phyloP scores from a whole-genome alignment of 2,113 vertebrate genomes.

The Panthera leo region DNA sequence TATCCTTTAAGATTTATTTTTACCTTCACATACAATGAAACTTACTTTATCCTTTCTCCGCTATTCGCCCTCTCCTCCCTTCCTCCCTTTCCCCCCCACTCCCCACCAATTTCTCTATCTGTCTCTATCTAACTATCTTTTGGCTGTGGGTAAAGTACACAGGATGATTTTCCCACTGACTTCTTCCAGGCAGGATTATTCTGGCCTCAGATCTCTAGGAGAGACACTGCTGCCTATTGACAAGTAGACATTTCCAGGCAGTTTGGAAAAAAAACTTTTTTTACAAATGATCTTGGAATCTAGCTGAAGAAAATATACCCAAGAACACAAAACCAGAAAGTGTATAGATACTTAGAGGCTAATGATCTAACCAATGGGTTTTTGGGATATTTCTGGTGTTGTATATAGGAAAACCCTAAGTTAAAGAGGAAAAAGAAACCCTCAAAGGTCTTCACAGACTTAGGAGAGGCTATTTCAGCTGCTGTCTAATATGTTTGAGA shows the following conservation, averaged over 20 bases:
- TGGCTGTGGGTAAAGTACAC: neutral
- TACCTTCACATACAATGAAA: neutral
- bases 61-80: neutral
- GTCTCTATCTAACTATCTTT: neutral
- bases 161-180: neutral
- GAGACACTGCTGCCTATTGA: neutral
- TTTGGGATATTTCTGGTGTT: neutral
- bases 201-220: neutral
- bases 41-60: neutral
- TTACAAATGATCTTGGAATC: neutral
- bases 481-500: neutral
- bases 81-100: neutral
- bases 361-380: neutral
- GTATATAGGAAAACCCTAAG: neutral
- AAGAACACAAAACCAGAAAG: slow-evolving; percentile 10
- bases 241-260: slow-evolving; percentile 12
- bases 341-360: neutral
- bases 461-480: neutral
- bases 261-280: neutral
- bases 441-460: neutral
- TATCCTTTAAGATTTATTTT: neutral
- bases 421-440: neutral
- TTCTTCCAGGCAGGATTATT: neutral
- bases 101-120: neutral
- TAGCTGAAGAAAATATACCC: neutral